Percentiles rank a stretch among this genome's conserved stretches.
Conservation (phyloP, 2,113 vertebrate species). For the Scortum barcoo region DNA sequence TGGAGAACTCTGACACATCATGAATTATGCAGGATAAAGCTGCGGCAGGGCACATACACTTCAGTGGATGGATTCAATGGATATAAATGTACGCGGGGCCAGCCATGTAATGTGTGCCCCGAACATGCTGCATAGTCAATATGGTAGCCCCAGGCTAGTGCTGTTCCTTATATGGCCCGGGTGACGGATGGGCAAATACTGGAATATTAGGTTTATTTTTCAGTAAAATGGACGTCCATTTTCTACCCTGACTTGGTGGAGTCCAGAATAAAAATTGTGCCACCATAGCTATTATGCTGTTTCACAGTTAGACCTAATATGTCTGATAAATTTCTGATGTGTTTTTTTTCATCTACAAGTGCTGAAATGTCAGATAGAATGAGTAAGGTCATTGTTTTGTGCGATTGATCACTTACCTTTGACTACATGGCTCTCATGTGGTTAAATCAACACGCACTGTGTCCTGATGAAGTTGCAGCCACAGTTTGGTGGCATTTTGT, state of each 20-base stretch:
- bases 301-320: neutral
- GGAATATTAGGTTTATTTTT: slow-evolving; percentile 47
- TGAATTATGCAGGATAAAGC: slow-evolving; percentile 79
- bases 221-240: slow-evolving; percentile 10
- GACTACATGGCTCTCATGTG: neutral
- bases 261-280: neutral
- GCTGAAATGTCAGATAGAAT: neutral
- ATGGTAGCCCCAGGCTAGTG: slow-evolving; percentile 38
- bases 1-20: slow-evolving; percentile 72
- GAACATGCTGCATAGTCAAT: slow-evolving; percentile 53
- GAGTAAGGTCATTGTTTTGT: neutral
- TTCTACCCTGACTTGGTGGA: neutral
- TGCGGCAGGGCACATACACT: slow-evolving; percentile 60
- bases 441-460: neutral
- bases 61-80: slow-evolving; percentile 74
- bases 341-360: neutral
- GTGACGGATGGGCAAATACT: slow-evolving; percentile 34
- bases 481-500: neutral
- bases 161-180: neutral
- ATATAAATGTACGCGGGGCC: slow-evolving; percentile 72
- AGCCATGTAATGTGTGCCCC: slow-evolving; percentile 70
- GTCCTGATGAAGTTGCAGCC: neutral
- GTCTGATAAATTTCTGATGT: neutral
- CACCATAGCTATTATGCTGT: neutral
- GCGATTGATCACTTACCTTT: slow-evolving; percentile 9